These are phyloP conservation scores for Callocephalon fimbriatum DNA, from an alignment of 2,113 vertebrate genomes.

Conservation along the genomic window DNA sequence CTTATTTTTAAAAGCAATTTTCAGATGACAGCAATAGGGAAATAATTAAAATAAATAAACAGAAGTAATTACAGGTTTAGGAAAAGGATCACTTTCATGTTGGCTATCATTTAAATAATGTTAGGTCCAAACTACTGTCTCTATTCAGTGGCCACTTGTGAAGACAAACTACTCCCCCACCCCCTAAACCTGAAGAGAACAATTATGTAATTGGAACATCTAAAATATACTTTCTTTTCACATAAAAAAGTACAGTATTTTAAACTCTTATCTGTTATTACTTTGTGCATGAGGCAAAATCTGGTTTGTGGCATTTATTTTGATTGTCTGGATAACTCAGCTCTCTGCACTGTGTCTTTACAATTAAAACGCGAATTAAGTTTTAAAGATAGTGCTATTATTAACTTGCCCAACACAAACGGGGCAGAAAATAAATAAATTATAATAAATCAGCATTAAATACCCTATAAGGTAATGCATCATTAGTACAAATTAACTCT, in stretches of 20 bases:
- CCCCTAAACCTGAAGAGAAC: background rate
- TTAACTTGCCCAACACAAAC: conserved; percentile 44
- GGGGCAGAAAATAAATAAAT: conserved; percentile 16
- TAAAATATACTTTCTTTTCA: background rate
- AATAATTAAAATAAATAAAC: conserved; percentile 44
- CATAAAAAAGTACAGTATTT: background rate
- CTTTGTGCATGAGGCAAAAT: background rate
- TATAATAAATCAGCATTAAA: background rate
- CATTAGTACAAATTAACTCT: conserved; percentile 64
- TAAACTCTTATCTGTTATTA: background rate
- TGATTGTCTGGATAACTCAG: conserved; percentile 21
- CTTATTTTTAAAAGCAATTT: conserved; percentile 18
- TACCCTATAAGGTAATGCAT: conserved; percentile 56
- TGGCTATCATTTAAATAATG: conserved; percentile 44
- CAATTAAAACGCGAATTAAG: conserved; percentile 62
- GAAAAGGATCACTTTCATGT: conserved; percentile 28
- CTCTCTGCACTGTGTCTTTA: conserved; percentile 55
- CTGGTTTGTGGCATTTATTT: conserved; percentile 46
- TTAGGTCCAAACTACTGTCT: conserved; percentile 20
- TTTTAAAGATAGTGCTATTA: conserved; percentile 57
- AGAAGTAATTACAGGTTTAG: conserved; percentile 55
- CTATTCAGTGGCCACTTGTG: background rate
- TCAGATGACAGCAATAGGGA: conserved; percentile 13
- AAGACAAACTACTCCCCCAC: background rate
- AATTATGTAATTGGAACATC: background rate